phyloP scores from a whole-genome alignment of 2,797 vertebrate genomes.

The Gorsachius magnificus region DNA sequence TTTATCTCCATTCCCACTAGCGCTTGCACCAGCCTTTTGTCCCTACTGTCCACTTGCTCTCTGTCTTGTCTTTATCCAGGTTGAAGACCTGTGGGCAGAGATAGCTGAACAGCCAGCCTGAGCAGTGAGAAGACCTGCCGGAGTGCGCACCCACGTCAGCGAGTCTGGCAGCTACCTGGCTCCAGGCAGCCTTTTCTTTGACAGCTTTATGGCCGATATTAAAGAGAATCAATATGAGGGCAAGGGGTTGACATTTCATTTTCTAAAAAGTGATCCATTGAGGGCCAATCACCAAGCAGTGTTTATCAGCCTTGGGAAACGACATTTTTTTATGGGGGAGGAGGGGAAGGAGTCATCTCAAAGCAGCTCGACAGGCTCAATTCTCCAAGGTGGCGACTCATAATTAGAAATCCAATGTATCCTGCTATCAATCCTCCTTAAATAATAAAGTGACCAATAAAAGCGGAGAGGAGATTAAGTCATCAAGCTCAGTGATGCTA shows the following conservation, averaged over 20 bases:
- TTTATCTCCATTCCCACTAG: not conserved
- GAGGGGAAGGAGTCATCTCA: constrained; percentile 67
- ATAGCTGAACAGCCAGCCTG: constrained; percentile 19
- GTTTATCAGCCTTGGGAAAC: constrained; percentile 79
- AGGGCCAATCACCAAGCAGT: constrained; percentile 77
- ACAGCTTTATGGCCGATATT: constrained; percentile 80
- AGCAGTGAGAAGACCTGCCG: not conserved
- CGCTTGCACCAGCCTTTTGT: not conserved
- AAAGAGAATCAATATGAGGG: constrained; percentile 83
- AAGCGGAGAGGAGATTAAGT: constrained; percentile 73
- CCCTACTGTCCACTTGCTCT: not conserved
- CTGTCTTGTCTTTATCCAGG: not conserved
- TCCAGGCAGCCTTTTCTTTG: constrained; percentile 71
- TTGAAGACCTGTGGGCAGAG: not conserved
- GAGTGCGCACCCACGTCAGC: constrained; percentile 1
- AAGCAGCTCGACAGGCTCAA: constrained; percentile 70
- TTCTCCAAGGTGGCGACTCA: constrained; percentile 73
- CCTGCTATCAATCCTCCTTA: constrained; percentile 75
- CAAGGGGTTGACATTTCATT: constrained; percentile 83
- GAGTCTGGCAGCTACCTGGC: constrained; percentile 72
- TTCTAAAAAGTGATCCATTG: constrained; percentile 84
- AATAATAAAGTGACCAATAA: constrained; percentile 80
- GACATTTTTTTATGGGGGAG: constrained; percentile 64
- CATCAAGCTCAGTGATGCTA: constrained; percentile 64
- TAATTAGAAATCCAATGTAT: constrained; percentile 80